Base-by-base conservation (phyloP, 2,797 vertebrate species). In the Microtus agrestis region DNA sequence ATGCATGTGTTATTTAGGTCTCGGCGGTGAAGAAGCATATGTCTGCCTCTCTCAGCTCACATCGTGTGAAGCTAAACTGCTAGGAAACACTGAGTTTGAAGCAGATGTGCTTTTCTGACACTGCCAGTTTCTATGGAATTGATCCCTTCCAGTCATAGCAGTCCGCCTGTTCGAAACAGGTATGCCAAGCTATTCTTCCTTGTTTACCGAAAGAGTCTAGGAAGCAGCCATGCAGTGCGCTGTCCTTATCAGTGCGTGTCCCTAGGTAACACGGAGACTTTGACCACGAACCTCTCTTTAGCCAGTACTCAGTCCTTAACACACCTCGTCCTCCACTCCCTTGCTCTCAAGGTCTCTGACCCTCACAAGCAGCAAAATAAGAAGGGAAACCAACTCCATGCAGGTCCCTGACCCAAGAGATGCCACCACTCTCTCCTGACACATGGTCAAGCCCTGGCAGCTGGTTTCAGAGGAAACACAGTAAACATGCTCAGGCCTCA, bases 81-180 rank as follows among this genome's bases (percentile, higher is more conserved):
- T 91, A 94, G 92, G 93, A 96, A 95, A 90, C 93, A 92, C 21
- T 76, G 90, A 95, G 92, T 93, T 91, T 48, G 78, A 93, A 95
- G 59, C 93, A 96, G 86, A 95, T 84, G 65, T 59, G 92, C 91
- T 95, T 87, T 87, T 84, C 87, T 96, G 79, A 29, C 31, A 73
- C 87, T 37, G 14, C 37, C 10, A 51, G n/a, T 95, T 85, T 82
- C 11, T 87, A 37, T 63, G 85, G 51, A 95, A 67, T n/a, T 67
- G 95, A 67, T 31, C 67, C 65, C 71, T 73, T n/a, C 69, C 69
- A 61, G 59, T 4, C 27, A 8, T 21, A 15, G 67, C 31, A 51
- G 11, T n/a, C 2, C 31, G n/a, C 17, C 71, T 89, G 61, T 12
- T 51, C 40, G 81, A 40, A 12, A 12, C 37, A 48, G 37, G 48